Percentiles rank a stretch among this genome's conserved stretches.
Conservation (phyloP, 2,888 invertebrate genomes). For the Xylota segnis region DNA sequence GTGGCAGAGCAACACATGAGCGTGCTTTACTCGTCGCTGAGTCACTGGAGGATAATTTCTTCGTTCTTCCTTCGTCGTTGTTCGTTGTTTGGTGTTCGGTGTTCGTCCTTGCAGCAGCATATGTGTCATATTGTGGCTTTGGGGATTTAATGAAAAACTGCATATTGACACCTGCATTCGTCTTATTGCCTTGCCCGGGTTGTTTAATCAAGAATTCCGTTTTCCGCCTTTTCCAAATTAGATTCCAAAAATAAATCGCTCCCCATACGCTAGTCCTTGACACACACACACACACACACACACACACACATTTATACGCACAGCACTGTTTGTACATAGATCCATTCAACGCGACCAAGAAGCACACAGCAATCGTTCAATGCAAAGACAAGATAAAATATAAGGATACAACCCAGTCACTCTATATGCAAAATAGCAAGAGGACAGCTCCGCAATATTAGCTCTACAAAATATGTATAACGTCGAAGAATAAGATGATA, state of each 20-base stretch:
- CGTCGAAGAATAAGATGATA: slow-evolving; percentile 67
- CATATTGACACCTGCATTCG: slow-evolving; percentile 71
- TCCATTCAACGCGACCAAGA: slow-evolving; percentile 6
- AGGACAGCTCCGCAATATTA: slow-evolving; percentile 39
- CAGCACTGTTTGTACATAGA: not conserved
- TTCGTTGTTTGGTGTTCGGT: too few species aligned
- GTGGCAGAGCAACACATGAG: slow-evolving; percentile 72
- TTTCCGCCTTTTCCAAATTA: slow-evolving; percentile 26
- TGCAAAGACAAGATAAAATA: slow-evolving; percentile 62
- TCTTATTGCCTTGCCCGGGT: slow-evolving; percentile 25
- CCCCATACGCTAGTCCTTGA: slow-evolving; percentile 13
- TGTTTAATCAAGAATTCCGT: slow-evolving; percentile 40
- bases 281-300: slow-evolving; percentile 8
- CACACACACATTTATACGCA: not conserved
- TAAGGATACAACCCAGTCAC: slow-evolving; percentile 62
- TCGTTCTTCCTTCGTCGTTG: too few species aligned
- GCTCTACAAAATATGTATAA: slow-evolving; percentile 60
- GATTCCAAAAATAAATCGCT: slow-evolving; percentile 30
- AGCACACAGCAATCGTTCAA: slow-evolving; percentile 50
- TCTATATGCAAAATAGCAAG: slow-evolving; percentile 71
- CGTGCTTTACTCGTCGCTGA: slow-evolving; percentile 38
- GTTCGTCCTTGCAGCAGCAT: slow-evolving; percentile 47
- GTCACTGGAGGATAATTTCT: slow-evolving; percentile 57
- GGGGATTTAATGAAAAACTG: slow-evolving; percentile 59
- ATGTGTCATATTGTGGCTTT: slow-evolving; percentile 44